A percentile compares a stretch with the other conserved stretches of the same genome.
phyloP scores from a whole-genome alignment of 2,888 invertebrate genomes.

The Drosophila atripex region DNA sequence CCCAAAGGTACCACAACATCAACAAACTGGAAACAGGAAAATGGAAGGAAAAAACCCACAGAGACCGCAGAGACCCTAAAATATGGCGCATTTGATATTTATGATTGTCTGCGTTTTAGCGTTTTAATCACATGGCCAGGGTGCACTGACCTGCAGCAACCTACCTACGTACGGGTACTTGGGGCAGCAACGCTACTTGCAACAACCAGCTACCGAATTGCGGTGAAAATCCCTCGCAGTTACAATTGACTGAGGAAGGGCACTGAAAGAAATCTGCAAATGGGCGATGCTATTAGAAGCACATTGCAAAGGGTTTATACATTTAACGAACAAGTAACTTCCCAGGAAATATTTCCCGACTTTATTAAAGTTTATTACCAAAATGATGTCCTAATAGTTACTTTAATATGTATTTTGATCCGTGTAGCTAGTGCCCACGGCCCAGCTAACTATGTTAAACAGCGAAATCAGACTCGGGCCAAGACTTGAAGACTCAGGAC shows the following conservation, averaged over 20 bases:
- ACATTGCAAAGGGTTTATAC: too few relatives aligned
- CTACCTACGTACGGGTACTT: slow-evolving; percentile 57
- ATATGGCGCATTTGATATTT: slow-evolving; percentile 73
- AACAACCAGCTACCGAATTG: slow-evolving; percentile 62
- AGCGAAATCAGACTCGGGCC: slow-evolving; percentile 68
- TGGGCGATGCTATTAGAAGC: too few relatives aligned
- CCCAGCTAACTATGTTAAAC: slow-evolving; percentile 71
- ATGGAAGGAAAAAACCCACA: slow-evolving; percentile 7
- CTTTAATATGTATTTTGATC: not conserved
- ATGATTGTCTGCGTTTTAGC: slow-evolving; percentile 70
- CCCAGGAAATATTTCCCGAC: not conserved
- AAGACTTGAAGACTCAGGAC: slow-evolving; percentile 20
- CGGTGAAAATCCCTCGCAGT: slow-evolving; percentile 64
- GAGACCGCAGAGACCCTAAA: slow-evolving; percentile 61
- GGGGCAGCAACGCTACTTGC: slow-evolving; percentile 32
- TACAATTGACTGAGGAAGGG: slow-evolving; percentile 10
- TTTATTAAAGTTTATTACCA: not conserved
- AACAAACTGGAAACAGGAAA: not conserved
- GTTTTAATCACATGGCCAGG: slow-evolving; percentile 69
- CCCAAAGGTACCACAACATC: not conserved
- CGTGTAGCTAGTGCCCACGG: slow-evolving; percentile 29
- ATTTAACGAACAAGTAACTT: not conserved
- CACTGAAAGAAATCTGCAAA: slow-evolving; percentile 5
- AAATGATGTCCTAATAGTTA: not conserved
- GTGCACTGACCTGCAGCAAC: slow-evolving; percentile 75